Conservation (phyloP, 2,888 invertebrate species). For the Eumerus sabulonum region DNA sequence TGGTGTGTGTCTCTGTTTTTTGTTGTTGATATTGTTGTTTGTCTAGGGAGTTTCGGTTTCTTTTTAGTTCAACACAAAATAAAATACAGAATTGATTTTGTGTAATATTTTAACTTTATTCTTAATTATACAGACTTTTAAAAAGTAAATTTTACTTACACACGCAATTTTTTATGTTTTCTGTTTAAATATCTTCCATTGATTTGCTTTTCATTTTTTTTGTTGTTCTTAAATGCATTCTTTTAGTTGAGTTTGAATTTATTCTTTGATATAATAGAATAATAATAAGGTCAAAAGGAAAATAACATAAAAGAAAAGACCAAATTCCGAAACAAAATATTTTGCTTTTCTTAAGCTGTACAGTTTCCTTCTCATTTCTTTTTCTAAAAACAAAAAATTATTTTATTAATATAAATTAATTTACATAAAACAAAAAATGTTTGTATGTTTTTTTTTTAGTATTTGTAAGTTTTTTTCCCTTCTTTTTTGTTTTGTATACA, state of each 20-base stretch:
- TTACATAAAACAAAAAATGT: conserved; percentile 29
- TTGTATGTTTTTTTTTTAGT: conserved; percentile 47
- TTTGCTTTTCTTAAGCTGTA: conserved; percentile 14
- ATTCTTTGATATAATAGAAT: conserved; percentile 33
- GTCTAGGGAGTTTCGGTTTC: no score
- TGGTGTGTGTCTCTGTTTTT: no score
- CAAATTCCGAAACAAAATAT: background rate
- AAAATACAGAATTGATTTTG: conserved; percentile 8
- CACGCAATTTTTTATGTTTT: conserved; percentile 52
- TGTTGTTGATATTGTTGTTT: no score
- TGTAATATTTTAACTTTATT: conserved; percentile 59
- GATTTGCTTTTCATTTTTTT: conserved; percentile 42
- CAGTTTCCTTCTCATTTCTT: conserved; percentile 4
- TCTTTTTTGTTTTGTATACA: conserved; percentile 40
- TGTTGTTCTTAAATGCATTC: conserved; percentile 62
- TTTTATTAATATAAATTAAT: conserved; percentile 32
- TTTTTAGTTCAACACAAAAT: no score
- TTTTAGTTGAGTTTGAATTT: conserved; percentile 39
- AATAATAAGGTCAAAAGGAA: conserved; percentile 36
- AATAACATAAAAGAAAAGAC: background rate
- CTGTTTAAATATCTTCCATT: conserved; percentile 30
- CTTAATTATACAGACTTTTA: conserved; percentile 66
- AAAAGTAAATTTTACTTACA: conserved; percentile 64
- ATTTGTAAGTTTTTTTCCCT: background rate
- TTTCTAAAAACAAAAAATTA: conserved; percentile 24